Conservation (phyloP, 1,140 invertebrate species). For the Eupeodes corollae region DNA sequence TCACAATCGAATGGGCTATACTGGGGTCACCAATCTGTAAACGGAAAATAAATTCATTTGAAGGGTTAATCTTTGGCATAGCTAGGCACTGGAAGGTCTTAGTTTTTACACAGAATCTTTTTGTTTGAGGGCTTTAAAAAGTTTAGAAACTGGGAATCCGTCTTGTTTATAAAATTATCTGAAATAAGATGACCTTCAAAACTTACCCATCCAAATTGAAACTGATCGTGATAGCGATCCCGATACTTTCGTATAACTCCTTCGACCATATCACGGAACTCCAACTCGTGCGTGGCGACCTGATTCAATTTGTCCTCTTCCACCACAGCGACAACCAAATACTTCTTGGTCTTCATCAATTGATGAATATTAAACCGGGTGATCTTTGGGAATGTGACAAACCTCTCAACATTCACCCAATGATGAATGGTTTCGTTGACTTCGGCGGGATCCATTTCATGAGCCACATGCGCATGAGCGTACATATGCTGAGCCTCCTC, state of each 20-base stretch:
- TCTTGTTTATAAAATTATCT: too few species aligned
- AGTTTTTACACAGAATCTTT: too few species aligned
- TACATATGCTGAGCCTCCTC: constrained; percentile 62
- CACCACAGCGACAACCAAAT: constrained; percentile 72
- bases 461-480: constrained; percentile 41
- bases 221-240: constrained; percentile 65
- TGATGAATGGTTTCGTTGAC: constrained; percentile 58
- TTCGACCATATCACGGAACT: constrained; percentile 78
- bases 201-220: constrained; percentile 80
- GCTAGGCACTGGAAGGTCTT: too few species aligned
- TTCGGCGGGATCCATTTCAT: constrained; percentile 40
- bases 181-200: too few species aligned
- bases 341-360: constrained; percentile 72
- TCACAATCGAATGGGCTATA: constrained; percentile 81
- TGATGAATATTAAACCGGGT: constrained; percentile 73
- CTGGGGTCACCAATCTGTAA: constrained; percentile 58
- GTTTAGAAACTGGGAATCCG: too few species aligned
- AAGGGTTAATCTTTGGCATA: too few species aligned
- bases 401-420: constrained; percentile 86
- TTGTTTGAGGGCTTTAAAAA: too few species aligned
- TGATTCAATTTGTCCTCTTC: constrained; percentile 79
- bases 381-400: constrained; percentile 76
- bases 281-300: constrained; percentile 65
- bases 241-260: constrained; percentile 65
- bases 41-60: neutral